Evolutionary conservation across 2,888 invertebrate species (phyloP), one percentile per base, ranked within the genome.

Genomic region (Calliopum simillimum): DNA sequence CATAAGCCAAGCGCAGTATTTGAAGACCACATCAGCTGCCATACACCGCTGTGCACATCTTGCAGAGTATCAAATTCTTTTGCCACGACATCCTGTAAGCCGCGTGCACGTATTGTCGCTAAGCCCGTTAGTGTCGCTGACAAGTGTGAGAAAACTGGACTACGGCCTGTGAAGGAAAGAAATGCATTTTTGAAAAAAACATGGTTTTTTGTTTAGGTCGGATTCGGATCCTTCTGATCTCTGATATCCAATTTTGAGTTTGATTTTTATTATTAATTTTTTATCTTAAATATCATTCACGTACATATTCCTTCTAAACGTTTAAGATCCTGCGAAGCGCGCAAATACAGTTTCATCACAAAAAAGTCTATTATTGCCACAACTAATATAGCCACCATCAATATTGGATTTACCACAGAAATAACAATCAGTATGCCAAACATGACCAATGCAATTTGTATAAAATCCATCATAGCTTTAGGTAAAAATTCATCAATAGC

Each of bases 141-240:
- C 76, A 97, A 90, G 82, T 97, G 96, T 0, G 96, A 94, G 84
- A 96, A 97, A 0, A 98, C 94, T 0, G 98, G 97, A 86, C 96
- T 96, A 73, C 94, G 90, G 70, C 92, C 94, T 81, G 41, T 16
- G 19, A 33, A 55, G 23, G 12, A 55, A 21, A 19, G 4, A 51
- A 51, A 25, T 12, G 12, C 25, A 12, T 5, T 2, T 41, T 13
- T 46, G 43, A 53, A 23, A 16, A 16, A 19, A n/a, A 33, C n/a
- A 21, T n/a, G 25, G n/a, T 56, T 56, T n/a, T n/a, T n/a, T n/a
- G n/a, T n/a, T n/a, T n/a, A n/a, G n/a, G n/a, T n/a, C n/a, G n/a
- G n/a, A n/a, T n/a, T n/a, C n/a, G n/a, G n/a, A n/a, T n/a, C n/a
- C n/a, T n/a, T n/a, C n/a, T n/a, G n/a, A n/a, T n/a, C 46, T 12